Evolutionary conservation across 2,888 invertebrate species (phyloP), one percentile per base, ranked within the genome.

Genomic region (Gymnosoma rotundatum): DNA sequence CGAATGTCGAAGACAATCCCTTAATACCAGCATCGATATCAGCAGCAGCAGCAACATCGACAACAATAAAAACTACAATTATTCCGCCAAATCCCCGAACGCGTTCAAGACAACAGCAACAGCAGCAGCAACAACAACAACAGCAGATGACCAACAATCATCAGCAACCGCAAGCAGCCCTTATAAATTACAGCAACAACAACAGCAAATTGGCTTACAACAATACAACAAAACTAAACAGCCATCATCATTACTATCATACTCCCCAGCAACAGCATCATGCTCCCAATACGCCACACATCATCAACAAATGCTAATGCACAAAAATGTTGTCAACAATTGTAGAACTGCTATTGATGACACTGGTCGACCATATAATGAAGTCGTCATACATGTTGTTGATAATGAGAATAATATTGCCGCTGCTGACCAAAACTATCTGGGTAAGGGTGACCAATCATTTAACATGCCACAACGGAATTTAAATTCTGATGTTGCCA

Each of bases 281-380:
- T 69, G 42, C 76, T 56, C 50, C 48, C 73, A 74, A 83, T 52
- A 73, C 69, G 38, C 76, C 81, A 20, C 84, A 81, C 74, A 78
- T 80, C 66, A 87, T 88, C 88, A 89, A 87, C 90, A 88, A 88
- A 86, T 89, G 87, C 88, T 89, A 88, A 89, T 89, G 88, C 69
- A 61, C 63, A 74, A 74, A 73, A 69, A 76, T 83, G 73, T 58
- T 83, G 63, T 58, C 72, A 72, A 75, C 78, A 81, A 78, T 69
- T 21, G 52, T 66, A 63, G 66, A 86, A 83, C 20, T 83, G 78
- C 50, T 86, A 84, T 20, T 85, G 80, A 75, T 72, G 81, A 78
- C 73, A 74, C 69, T 60, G 73, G 16, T 61, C 86, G 48, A 80
- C 79, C 36, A 74, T 61, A 64, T 60, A 78, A 74, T 69, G 76